Evolutionary conservation across 2,797 vertebrate genomes (phyloP), one percentile per base, ranked within the genome.

Genomic region (Cyclopterus lumpus): DNA sequence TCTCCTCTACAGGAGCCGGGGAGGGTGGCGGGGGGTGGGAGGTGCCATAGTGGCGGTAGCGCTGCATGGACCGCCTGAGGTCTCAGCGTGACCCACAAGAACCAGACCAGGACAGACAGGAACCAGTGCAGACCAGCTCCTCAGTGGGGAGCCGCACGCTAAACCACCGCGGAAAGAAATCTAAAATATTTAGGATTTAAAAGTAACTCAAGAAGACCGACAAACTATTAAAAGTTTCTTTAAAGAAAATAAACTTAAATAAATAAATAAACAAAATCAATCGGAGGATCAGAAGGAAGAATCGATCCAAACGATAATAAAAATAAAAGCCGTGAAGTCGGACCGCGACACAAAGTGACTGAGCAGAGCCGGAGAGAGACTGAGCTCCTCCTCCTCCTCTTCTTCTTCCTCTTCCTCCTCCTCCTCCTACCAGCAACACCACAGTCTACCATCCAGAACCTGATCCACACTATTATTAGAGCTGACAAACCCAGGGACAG

Each of bases 391-490:
- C 44, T 84, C 74, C 77, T 83, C 79, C 28, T 8, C 38, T 4
- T 40, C 38, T 14, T 40, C 38, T 77, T 82, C 77, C 51, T 82
- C 71, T 0, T 83, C 77, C 53, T 82, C 79, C 28, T 8, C 38
- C 4, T 40, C 38, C 14, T 40, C 38, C 68, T 40, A 3, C 7
- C 32, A 32, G 32, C 32, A 42, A 62, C 1, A 18, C 55, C 22
- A 66, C 26, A 46, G 46, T 16, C 71, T 1, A 22, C 68, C 60
- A 36, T 57, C 66, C 73, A 59, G 79, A 90, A 91, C 86, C 80
- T 65, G 90, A 92, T 76, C 80, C 86, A 20, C 72, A 26, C 89
- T 93, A 93, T 92, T 93, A 85, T 93, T 92, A 92, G 92, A 91
- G 89, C 85, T 71, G 89, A 91, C 90, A 91, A 91, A 85, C 67